phyloP scores from a whole-genome alignment of 1,140 invertebrate species.

The Anoplolepis gracilipes region DNA sequence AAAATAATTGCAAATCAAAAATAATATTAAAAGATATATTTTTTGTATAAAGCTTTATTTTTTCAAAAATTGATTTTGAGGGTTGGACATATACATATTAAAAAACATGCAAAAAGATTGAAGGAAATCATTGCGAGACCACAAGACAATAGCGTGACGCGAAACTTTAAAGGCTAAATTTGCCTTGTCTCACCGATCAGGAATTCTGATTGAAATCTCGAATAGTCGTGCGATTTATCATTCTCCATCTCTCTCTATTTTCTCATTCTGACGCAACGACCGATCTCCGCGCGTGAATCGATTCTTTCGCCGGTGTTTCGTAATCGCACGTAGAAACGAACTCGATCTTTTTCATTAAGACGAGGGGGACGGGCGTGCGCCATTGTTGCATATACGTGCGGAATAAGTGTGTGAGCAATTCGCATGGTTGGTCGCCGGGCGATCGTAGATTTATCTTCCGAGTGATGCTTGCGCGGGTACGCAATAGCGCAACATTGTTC shows the following conservation, averaged over 20 bases:
- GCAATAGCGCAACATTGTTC: conserved; percentile 59
- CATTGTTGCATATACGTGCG: conserved; percentile 47
- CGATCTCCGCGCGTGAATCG: not conserved
- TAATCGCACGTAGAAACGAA: conserved; percentile 29
- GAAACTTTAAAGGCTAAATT: conserved; percentile 2
- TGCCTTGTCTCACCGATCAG: not conserved
- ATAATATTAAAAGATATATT: too few relatives aligned
- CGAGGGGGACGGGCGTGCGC: conserved; percentile 28
- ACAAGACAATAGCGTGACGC: not conserved
- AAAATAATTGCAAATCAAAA: too few relatives aligned
- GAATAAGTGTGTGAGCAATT: conserved; percentile 35
- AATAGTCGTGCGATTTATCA: conserved; percentile 6
- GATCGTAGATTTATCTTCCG: conserved; percentile 55
- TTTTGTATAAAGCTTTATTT: too few relatives aligned
- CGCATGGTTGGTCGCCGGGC: conserved; percentile 38
- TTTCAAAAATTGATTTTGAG: too few relatives aligned
- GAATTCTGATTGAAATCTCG: conserved; percentile 34
- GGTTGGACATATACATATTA: too few relatives aligned
- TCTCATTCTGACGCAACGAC: conserved; percentile 12
- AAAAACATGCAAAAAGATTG: too few relatives aligned
- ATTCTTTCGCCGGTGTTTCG: conserved; percentile 19
- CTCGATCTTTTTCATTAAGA: conserved; percentile 29
- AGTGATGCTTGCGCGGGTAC: conserved; percentile 48
- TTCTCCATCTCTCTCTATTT: not conserved
- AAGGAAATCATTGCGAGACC: too few relatives aligned